phyloP scores from a whole-genome alignment of 1,140 invertebrate species.

The Drosophila virilis region DNA sequence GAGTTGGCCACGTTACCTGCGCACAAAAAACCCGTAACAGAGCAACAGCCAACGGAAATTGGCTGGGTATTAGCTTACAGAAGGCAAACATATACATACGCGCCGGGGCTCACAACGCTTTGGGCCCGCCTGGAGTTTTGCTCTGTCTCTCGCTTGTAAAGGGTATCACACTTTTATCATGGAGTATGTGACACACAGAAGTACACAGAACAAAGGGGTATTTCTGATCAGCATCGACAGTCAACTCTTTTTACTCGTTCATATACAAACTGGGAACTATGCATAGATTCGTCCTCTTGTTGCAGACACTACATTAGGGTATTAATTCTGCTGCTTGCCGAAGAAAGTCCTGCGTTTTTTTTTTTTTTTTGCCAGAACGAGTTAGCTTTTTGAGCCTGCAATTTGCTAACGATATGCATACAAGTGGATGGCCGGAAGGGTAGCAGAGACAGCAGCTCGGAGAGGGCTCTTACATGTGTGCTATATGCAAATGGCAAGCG shows the following conservation, averaged over 20 bases:
- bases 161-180: no score
- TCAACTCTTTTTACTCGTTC: no score
- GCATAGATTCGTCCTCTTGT: no score
- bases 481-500: slow-evolving; percentile 47
- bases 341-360: no score
- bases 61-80: slow-evolving; percentile 77
- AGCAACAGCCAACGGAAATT: slow-evolving; percentile 70
- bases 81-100: slow-evolving; percentile 5
- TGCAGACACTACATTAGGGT: no score
- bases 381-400: slow-evolving; percentile 66
- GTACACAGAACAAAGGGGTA: no score
- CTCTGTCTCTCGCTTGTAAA: no score
- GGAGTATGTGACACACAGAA: no score
- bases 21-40: slow-evolving; percentile 31
- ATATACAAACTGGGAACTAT: no score
- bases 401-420: slow-evolving; percentile 83
- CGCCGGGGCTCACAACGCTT: not conserved
- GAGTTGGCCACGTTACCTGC: slow-evolving; percentile 21
- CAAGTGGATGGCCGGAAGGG: slow-evolving; percentile 49
- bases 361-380: slow-evolving; percentile 9
- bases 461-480: slow-evolving; percentile 13
- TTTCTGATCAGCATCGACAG: no score
- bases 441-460: not conserved
- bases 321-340: no score
- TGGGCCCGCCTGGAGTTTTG: slow-evolving; percentile 9